Evolutionary conservation across 53 echinoderm and acorn worm species (phyloP), one percentile per base, ranked within the genome.

Genomic region (Apostichopus leukothele): DNA sequence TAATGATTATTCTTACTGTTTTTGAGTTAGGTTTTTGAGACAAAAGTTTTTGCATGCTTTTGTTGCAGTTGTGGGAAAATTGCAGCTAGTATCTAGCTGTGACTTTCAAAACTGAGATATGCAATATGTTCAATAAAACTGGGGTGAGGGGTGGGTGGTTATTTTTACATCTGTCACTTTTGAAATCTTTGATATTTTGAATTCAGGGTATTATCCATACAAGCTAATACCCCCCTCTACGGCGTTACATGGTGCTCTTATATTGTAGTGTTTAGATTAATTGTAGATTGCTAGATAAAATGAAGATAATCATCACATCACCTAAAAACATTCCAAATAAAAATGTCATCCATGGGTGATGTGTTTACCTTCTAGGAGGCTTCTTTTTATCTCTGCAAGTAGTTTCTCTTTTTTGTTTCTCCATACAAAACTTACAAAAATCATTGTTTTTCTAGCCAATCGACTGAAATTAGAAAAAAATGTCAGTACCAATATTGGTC

Each of bases 221-320:
- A 39, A 63, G 51, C 10, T 12, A 51, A 79, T 79, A 79, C 79
- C 79, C 79, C 9, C 79, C 79, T 39, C 79, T 53, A 79, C 79
- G 79, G 79, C 79, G 53, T 26, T 52, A 52, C 79, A 79, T 79
- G 79, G 79, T 79, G 79, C 79, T 79, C 79, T 79, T 79, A 79
- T 19, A 79, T 13, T 18, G 79, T 79, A 79, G 79, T 53, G n/a
- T 79, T 79, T 52, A 18, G 54, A 51, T 13, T 39, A 39, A 39
- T 39, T 39, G 79, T 79, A 79, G 79, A 51, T 79, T 39, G 39
- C 39, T 39, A 39, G 39, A 39, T 39, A 3, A 39, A 39, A 39
- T 39, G 39, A 39, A 39, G 39, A 39, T 39, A 39, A 39, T 39
- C 39, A 39, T 39, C 39, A 39, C 39, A 39, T 63, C 63, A 63